Conservation (phyloP, 2,888 invertebrate genomes). For the Ophion costatus region DNA sequence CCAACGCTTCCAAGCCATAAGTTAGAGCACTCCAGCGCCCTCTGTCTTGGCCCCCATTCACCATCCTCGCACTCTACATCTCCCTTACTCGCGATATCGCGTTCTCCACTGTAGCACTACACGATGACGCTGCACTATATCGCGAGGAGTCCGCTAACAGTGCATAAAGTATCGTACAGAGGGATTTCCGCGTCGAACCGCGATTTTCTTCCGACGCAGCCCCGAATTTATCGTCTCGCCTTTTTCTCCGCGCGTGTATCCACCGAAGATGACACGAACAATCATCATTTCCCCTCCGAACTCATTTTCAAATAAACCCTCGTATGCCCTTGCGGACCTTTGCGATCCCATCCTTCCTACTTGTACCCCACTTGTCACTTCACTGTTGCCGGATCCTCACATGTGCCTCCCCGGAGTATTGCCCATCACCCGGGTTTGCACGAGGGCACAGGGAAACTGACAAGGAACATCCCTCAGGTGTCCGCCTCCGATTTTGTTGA, state of each 20-base stretch:
- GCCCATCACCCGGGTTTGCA: not conserved
- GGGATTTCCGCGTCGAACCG: not conserved
- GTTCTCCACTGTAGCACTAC: constrained; percentile 27
- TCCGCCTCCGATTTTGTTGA: too few species aligned
- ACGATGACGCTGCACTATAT: not conserved
- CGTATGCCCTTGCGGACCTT: too few species aligned
- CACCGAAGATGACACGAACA: not conserved
- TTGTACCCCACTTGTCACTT: not conserved
- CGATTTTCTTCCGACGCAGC: not conserved
- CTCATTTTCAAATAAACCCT: not conserved
- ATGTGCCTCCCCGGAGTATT: too few species aligned
- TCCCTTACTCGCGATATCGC: constrained; percentile 56
- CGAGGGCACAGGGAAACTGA: not conserved
- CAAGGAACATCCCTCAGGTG: too few species aligned
- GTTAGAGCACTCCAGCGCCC: constrained; percentile 51
- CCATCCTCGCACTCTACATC: constrained; percentile 48
- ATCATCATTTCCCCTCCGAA: not conserved
- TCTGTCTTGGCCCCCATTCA: constrained; percentile 30
- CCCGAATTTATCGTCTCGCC: not conserved
- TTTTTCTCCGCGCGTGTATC: not conserved
- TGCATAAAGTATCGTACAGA: constrained; percentile 29
- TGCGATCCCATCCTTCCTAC: too few species aligned
- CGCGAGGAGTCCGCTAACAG: constrained; percentile 38
- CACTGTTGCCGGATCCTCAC: too few species aligned
- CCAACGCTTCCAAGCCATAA: constrained; percentile 56